Evolutionary conservation across 2,113 vertebrate genomes (phyloP).

Genomic region (Corythornis vintsioides): DNA sequence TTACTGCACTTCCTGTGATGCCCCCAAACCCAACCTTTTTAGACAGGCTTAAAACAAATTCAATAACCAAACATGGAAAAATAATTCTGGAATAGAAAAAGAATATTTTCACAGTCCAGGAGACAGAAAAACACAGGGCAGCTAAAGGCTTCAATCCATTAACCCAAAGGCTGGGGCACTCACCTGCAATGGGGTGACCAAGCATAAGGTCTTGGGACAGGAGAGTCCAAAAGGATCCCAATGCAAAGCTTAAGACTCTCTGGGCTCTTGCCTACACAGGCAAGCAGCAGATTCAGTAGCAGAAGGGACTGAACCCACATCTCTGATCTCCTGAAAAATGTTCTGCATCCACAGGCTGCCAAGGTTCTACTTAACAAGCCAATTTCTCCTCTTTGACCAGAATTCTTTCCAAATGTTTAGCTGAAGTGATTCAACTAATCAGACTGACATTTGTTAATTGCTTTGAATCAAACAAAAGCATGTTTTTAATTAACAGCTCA

Average conservation of each 20-base stretch:
- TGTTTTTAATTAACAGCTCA: not conserved
- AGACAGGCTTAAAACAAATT: not conserved
- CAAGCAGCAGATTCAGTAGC: not conserved
- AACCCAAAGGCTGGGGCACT: not conserved
- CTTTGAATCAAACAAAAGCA: not conserved
- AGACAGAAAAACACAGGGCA: not conserved
- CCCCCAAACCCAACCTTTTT: not conserved
- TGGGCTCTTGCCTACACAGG: rapidly evolving
- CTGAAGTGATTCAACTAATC: not conserved
- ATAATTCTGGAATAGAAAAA: not conserved
- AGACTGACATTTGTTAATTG: not conserved
- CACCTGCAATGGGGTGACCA: not conserved
- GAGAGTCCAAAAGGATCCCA: not conserved
- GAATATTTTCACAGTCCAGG: not conserved
- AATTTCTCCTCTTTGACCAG: not conserved
- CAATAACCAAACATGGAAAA: not conserved
- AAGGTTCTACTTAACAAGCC: not conserved
- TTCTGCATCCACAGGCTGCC: not conserved
- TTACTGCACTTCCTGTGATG: not conserved
- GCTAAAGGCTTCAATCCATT: not conserved
- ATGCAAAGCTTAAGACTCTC: rapidly evolving
- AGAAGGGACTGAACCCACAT: not conserved
- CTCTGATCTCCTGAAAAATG: not conserved
- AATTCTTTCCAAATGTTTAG: not conserved
- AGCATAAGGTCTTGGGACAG: not conserved